Conservation (phyloP, 1,140 invertebrate species). For the Brachionus rotundiformis region DNA sequence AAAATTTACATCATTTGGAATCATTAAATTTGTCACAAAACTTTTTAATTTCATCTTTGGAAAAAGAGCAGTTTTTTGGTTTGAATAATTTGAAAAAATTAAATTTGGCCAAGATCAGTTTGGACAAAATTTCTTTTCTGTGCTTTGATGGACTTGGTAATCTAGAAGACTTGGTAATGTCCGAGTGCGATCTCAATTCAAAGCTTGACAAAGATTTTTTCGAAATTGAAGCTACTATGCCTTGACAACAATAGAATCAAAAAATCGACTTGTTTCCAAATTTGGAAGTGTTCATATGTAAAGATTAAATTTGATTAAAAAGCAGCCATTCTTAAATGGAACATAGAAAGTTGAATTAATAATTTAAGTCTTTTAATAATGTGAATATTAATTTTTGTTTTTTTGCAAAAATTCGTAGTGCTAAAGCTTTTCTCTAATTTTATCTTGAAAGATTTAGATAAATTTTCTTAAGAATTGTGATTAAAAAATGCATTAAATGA, state of each 20-base stretch:
- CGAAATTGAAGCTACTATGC: not conserved
- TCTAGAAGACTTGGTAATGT: not conserved
- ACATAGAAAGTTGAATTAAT: too few species aligned
- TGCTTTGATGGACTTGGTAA: not conserved
- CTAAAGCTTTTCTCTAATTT: too few species aligned
- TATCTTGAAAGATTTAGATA: too few species aligned
- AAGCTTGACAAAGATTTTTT: not conserved
- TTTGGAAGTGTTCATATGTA: not conserved
- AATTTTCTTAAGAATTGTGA: too few species aligned
- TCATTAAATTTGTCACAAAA: conserved; percentile 14
- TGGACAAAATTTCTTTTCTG: not conserved
- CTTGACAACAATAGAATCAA: conserved; percentile 23
- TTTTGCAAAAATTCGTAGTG: too few species aligned
- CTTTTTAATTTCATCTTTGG: not conserved
- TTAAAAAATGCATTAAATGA: too few species aligned
- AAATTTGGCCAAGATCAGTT: not conserved
- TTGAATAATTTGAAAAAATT: conserved; percentile 30
- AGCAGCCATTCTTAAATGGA: too few species aligned
- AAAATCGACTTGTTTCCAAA: not conserved
- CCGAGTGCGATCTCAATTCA: not conserved
- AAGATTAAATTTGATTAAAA: too few species aligned
- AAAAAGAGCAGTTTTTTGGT: not conserved
- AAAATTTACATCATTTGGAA: conserved; percentile 1
- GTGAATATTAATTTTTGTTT: too few species aligned
- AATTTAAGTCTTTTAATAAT: too few species aligned